These are phyloP conservation scores for Colletes gigas DNA, from an alignment of 1,140 invertebrate species.

Conservation along the genomic window DNA sequence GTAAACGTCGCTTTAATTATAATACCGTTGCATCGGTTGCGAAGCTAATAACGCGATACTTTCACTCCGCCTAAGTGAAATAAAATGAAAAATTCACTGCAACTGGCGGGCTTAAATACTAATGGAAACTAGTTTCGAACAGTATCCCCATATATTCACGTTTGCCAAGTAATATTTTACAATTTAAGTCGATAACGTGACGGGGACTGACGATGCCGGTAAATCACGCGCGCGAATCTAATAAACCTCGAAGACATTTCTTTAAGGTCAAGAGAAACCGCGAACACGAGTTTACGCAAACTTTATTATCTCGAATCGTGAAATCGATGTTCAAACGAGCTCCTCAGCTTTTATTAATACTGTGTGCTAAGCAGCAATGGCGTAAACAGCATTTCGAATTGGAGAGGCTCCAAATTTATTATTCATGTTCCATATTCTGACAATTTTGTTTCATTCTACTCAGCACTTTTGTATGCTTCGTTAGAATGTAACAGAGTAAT, in stretches of 20 bases:
- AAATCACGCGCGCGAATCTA: not conserved
- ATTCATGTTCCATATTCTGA: no score
- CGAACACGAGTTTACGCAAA: not conserved
- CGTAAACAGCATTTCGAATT: no score
- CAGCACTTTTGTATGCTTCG: no score
- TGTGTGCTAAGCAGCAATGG: not conserved
- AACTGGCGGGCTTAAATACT: slow-evolving; percentile 19
- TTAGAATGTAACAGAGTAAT: no score
- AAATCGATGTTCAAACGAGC: no score
- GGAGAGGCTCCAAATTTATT: no score
- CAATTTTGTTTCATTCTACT: no score
- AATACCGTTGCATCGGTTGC: no score
- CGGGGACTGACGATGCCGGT: slow-evolving; percentile 9
- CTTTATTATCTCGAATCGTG: not conserved
- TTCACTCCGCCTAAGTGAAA: no score
- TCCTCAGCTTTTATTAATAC: not conserved
- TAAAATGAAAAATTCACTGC: no score
- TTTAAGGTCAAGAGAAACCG: not conserved
- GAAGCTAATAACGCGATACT: no score
- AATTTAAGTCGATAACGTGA: slow-evolving; percentile 20
- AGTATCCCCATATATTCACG: slow-evolving; percentile 20
- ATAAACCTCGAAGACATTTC: slow-evolving; percentile 9
- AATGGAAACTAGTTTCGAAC: slow-evolving; percentile 25
- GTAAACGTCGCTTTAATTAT: no score
- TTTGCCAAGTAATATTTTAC: slow-evolving; percentile 11